Percentiles rank a stretch among this genome's conserved stretches.
phyloP scores from a whole-genome alignment of 2,113 vertebrate genomes.

The Chascanopsetta lugubris region DNA sequence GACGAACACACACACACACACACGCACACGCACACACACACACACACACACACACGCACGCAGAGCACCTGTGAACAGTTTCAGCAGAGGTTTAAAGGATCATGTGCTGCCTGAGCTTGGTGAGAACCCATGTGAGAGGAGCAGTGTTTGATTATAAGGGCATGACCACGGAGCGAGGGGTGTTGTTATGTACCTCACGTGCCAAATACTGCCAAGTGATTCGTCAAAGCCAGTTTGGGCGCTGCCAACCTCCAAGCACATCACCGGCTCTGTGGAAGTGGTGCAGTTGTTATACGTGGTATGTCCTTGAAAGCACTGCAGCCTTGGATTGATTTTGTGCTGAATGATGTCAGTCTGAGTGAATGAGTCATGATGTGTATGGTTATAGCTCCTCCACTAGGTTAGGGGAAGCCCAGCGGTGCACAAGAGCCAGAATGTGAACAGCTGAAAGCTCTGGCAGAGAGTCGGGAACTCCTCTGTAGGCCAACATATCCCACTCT shows the following conservation, averaged over 20 bases:
- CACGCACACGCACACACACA: slow-evolving; percentile 6
- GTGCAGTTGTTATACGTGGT: neutral
- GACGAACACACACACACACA: neutral
- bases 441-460: slow-evolving; percentile 75
- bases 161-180: slow-evolving; percentile 10
- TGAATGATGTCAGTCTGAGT: slow-evolving; percentile 57
- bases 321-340: slow-evolving; percentile 56
- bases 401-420: slow-evolving; percentile 66
- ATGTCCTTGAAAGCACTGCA: slow-evolving; percentile 29
- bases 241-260: slow-evolving; percentile 1
- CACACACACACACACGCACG: neutral
- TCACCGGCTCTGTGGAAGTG: slow-evolving; percentile 20
- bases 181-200: slow-evolving; percentile 22
- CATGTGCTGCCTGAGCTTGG: slow-evolving; percentile 10
- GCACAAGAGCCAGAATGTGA: slow-evolving; percentile 54
- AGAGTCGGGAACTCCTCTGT: slow-evolving; percentile 17
- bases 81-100: slow-evolving; percentile 33
- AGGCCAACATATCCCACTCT: slow-evolving; percentile 53
- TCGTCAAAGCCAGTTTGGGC: neutral
- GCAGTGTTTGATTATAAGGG: slow-evolving; percentile 32
- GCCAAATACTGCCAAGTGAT: slow-evolving; percentile 30
- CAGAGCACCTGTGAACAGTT: slow-evolving; percentile 24
- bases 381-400: slow-evolving; percentile 48
- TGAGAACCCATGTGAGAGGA: neutral
- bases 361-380: slow-evolving; percentile 60